Evolutionary conservation across 2,113 vertebrate genomes (phyloP).

Genomic region (Rhea americana): DNA sequence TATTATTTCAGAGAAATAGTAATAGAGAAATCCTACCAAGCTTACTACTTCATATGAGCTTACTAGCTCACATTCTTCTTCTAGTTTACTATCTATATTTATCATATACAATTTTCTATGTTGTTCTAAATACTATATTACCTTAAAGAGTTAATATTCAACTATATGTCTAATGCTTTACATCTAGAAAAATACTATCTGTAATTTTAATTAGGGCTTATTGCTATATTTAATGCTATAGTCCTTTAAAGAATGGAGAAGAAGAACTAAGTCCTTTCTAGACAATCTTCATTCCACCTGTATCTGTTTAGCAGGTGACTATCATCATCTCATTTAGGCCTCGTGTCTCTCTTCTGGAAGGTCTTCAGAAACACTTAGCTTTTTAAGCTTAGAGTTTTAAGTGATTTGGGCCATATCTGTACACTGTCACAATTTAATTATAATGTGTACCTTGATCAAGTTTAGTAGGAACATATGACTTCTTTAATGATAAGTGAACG

Average conservation of each 20-base stretch:
- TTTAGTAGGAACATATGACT: neutral
- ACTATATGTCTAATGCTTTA: neutral
- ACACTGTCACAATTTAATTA: neutral
- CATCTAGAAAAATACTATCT: neutral
- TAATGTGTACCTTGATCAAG: neutral
- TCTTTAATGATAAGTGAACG: neutral
- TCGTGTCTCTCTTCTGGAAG: neutral
- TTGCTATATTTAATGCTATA: neutral
- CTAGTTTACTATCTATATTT: neutral
- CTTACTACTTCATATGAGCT: neutral
- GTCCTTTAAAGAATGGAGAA: neutral
- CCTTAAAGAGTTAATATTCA: neutral
- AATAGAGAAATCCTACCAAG: neutral
- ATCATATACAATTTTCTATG: neutral
- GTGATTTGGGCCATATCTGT: neutral
- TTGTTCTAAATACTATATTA: neutral
- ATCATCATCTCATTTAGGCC: neutral
- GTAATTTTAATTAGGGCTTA: neutral
- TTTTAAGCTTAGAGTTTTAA: neutral
- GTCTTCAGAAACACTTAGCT: neutral
- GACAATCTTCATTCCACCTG: rapidly evolving
- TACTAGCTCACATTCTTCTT: neutral
- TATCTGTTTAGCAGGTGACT: neutral
- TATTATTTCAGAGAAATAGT: neutral
- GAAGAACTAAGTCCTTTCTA: neutral